These are phyloP conservation scores for Nibea coibor DNA, from an alignment of 2,113 vertebrate genomes.

Conservation along the genomic window DNA sequence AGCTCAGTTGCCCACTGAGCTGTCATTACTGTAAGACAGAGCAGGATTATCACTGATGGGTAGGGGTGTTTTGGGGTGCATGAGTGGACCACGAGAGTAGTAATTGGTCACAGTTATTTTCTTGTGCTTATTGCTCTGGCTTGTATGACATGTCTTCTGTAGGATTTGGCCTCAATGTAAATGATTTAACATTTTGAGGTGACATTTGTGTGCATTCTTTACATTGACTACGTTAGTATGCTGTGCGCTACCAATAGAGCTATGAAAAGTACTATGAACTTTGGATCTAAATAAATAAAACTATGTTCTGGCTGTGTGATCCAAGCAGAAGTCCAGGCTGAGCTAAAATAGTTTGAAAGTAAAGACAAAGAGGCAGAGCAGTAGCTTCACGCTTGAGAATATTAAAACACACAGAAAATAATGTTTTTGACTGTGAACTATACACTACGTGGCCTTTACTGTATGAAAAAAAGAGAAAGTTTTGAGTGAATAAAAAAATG, in stretches of 20 bases:
- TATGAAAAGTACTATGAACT: not conserved
- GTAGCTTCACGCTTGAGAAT: too few relatives aligned
- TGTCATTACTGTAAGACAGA: conserved; percentile 65
- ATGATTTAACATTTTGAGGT: conserved; percentile 29
- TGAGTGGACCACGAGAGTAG: conserved; percentile 48
- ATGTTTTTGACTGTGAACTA: not conserved
- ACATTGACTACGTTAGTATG: not conserved
- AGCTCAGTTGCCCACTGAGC: conserved; percentile 50
- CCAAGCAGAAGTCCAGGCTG: not conserved
- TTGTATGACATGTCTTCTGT: conserved; percentile 42
- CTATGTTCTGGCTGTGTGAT: not conserved
- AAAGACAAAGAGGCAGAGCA: not conserved
- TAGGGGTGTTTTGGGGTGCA: conserved; percentile 22
- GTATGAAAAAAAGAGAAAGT: too few relatives aligned
- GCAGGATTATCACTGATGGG: conserved; percentile 71
- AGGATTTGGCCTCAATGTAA: conserved; percentile 58
- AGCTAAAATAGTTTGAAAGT: not conserved
- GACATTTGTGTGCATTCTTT: conserved; percentile 56
- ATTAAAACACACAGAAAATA: too few relatives aligned
- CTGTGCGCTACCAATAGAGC: not conserved
- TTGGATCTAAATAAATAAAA: not conserved
- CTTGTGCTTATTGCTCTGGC: conserved; percentile 25
- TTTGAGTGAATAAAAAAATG: too few relatives aligned
- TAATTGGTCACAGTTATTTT: conserved; percentile 77
- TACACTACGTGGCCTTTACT: too few relatives aligned